phyloP scores from a whole-genome alignment of 1,140 invertebrate species.

The Caenorhabditis tropicalis region DNA sequence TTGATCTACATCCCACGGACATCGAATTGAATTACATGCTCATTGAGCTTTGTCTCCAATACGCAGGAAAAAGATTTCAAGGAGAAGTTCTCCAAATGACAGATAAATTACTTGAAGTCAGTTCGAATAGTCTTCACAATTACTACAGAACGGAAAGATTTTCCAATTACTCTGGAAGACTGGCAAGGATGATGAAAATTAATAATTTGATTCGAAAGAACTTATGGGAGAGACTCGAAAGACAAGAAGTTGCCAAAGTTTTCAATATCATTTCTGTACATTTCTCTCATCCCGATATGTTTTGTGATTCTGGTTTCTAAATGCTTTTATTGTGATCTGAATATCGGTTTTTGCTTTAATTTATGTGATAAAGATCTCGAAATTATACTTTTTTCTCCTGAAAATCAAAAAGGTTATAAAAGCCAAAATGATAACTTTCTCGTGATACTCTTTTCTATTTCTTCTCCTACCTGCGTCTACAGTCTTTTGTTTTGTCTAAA shows the following conservation, averaged over 20 bases:
- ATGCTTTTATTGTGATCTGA: neutral
- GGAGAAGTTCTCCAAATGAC: neutral
- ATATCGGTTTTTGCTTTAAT: neutral
- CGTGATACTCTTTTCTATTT: neutral
- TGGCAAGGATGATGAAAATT: neutral
- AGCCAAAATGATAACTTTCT: neutral
- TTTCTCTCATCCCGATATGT: constrained; percentile 21
- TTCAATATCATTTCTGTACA: constrained; percentile 28
- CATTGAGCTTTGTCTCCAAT: neutral
- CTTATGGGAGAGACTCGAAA: neutral
- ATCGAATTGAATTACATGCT: neutral
- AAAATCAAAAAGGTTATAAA: no score
- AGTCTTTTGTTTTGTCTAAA: neutral
- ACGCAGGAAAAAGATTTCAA: neutral
- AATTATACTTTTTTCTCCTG: neutral
- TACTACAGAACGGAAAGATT: neutral
- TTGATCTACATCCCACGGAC: neutral
- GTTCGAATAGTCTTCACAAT: neutral
- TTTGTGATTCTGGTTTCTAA: constrained; percentile 9
- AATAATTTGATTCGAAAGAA: neutral
- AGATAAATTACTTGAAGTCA: neutral
- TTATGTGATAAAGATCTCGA: neutral
- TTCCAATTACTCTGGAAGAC: neutral
- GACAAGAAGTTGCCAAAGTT: neutral
- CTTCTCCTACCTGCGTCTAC: neutral